Base-by-base conservation (phyloP, 1,140 invertebrate species). In the Eciton burchellii region DNA sequence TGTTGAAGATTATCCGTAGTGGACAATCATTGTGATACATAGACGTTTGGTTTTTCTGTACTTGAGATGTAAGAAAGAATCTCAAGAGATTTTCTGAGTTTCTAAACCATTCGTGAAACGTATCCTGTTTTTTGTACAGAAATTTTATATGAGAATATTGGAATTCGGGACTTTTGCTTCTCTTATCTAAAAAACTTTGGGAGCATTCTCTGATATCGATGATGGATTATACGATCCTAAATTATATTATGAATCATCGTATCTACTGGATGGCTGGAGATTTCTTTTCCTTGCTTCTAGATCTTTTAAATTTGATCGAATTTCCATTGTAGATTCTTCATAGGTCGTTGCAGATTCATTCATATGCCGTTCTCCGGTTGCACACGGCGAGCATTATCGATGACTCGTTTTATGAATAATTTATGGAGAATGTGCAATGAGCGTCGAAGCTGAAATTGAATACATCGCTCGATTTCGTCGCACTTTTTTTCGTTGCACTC, bases 401-500 rank as follows among this genome's bases (percentile, higher is more conserved):
- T 73, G 71, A 16, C 24, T 19, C 24, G n/a, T 43, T 70, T 57
- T 16, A 57, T 70, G 49, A 79, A 57, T 79, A 79, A 79, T 77
- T 77, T 68, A 68, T 56, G 35, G 70, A 56, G 24, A 68, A 29
- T 68, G 70, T 57, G 19, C 24, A 49, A 49, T 26, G 21, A 66
- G 35, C 62, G 35, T 43, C 63, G 74, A 70, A 45, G 49, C 63
- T 79, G 70, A 56, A 79, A 79, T 79, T 70, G 66, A 47, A 66
- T 43, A 54, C 47, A 29, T 77, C 60, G 49, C n/a, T 11, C 74
- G 63, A 21, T 24, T 57, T 43, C 3, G 49, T 47, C 43, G 74
- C 63, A 79, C 63, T 79, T 79, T 70, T n/a, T 68, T 62, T 65
- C 73, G 73, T 76, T 45, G 41, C n/a, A 19, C 47, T 77, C 49